Evolutionary conservation across 2,888 invertebrate species (phyloP).

Genomic region (Pyrrhosoma nymphula): DNA sequence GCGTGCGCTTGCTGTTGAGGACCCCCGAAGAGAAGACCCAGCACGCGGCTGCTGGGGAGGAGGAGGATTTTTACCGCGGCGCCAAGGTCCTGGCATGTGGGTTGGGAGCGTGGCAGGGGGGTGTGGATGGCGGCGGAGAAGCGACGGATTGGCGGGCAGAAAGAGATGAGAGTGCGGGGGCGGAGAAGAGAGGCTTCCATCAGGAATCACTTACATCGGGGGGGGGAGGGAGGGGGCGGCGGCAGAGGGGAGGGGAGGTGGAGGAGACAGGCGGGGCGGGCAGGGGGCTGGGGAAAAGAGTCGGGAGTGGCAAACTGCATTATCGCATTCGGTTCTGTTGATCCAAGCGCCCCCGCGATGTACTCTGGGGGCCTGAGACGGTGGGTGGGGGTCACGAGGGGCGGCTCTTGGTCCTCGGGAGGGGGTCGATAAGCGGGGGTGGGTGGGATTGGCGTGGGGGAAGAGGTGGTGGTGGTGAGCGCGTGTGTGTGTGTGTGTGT

Average conservation of each 20-base stretch:
- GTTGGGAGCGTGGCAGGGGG: background rate
- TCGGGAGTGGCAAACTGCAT: background rate
- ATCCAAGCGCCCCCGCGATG: background rate
- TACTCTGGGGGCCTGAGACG: background rate
- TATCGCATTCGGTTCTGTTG: conserved; percentile 3
- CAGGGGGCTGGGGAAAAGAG: background rate
- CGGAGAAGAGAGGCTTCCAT: background rate
- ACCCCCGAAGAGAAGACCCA: too few species aligned
- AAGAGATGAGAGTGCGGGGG: background rate
- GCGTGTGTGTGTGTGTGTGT: too few species aligned
- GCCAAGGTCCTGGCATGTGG: background rate
- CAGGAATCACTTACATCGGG: background rate
- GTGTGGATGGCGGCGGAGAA: background rate
- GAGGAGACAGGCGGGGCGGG: background rate
- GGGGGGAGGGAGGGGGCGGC: background rate
- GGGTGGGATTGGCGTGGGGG: background rate
- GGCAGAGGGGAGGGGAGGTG: background rate
- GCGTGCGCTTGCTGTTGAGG: too few species aligned
- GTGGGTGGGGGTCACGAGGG: background rate
- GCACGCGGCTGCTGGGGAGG: too few species aligned
- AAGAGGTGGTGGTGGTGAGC: background rate
- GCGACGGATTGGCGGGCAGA: background rate
- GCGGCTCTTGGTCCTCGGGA: too few species aligned
- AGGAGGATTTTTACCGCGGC: background rate
- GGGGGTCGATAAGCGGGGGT: background rate